Evolutionary conservation across 2,888 invertebrate genomes (phyloP).

Genomic region (Allophyes oxyacanthae): DNA sequence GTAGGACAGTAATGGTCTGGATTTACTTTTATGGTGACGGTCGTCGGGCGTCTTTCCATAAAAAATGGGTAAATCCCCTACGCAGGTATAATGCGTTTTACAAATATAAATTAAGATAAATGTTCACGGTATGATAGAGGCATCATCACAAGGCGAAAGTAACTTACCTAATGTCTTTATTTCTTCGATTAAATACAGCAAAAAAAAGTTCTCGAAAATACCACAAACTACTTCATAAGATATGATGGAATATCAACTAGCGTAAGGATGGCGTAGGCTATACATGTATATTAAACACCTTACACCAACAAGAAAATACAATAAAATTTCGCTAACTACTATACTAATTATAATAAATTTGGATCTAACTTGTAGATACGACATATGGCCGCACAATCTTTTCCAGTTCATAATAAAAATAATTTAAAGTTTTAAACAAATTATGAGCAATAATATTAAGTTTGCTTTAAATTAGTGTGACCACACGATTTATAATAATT

Average conservation of each 20-base stretch:
- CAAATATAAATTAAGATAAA: too few relatives aligned
- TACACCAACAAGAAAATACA: conserved; percentile 65
- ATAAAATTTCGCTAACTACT: conserved; percentile 66
- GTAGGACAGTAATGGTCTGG: too few relatives aligned
- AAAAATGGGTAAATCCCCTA: too few relatives aligned
- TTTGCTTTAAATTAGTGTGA: conserved; percentile 8
- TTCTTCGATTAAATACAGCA: conserved; percentile 36
- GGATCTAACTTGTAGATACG: conserved; percentile 27
- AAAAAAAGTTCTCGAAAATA: conserved; percentile 37
- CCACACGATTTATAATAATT: conserved; percentile 24
- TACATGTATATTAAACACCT: conserved; percentile 46
- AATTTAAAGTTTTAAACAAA: conserved; percentile 22
- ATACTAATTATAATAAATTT: conserved; percentile 39
- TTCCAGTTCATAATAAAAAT: conserved; percentile 5
- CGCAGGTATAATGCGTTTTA: too few relatives aligned
- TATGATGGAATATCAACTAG: conserved; percentile 28
- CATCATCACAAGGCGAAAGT: conserved; percentile 9
- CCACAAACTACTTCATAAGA: conserved; percentile 29
- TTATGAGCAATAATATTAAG: conserved; percentile 43
- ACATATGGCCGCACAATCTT: conserved; percentile 20
- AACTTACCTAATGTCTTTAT: background rate
- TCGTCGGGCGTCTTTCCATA: too few relatives aligned
- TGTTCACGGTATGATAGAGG: too few relatives aligned
- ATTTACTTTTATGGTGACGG: too few relatives aligned
- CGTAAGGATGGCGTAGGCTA: background rate